Conservation (phyloP, 2,113 vertebrate genomes). For the Asarcornis scutulata region DNA sequence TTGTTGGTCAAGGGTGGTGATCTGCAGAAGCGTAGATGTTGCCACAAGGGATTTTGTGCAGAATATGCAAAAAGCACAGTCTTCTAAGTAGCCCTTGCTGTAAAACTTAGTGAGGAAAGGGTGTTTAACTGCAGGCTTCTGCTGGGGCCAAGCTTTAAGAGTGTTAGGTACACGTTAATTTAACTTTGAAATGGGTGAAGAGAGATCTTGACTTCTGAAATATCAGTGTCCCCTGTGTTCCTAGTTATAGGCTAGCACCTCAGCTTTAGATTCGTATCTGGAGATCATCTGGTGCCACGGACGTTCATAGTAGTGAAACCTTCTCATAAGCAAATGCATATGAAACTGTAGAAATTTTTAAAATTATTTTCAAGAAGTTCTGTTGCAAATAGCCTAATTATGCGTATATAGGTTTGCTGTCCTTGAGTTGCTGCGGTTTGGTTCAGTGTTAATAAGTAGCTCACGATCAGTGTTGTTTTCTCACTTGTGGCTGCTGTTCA, state of each 20-base stretch:
- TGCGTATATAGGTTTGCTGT: background rate
- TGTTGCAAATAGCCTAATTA: background rate
- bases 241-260: background rate
- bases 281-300: background rate
- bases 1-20: background rate
- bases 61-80: too few species aligned
- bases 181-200: background rate
- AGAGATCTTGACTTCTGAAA: background rate
- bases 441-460: background rate
- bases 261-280: accelerated
- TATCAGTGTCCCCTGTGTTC: background rate
- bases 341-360: background rate
- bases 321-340: background rate
- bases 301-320: too few species aligned
- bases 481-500: background rate
- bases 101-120: background rate
- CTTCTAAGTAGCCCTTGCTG: background rate
- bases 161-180: background rate
- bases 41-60: too few species aligned
- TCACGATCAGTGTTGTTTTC: background rate
- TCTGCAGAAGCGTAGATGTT: background rate
- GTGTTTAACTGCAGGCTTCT: background rate
- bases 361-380: background rate
- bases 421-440: background rate
- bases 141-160: background rate